phyloP scores from a whole-genome alignment of 2,113 vertebrate genomes.

The Martes martes region DNA sequence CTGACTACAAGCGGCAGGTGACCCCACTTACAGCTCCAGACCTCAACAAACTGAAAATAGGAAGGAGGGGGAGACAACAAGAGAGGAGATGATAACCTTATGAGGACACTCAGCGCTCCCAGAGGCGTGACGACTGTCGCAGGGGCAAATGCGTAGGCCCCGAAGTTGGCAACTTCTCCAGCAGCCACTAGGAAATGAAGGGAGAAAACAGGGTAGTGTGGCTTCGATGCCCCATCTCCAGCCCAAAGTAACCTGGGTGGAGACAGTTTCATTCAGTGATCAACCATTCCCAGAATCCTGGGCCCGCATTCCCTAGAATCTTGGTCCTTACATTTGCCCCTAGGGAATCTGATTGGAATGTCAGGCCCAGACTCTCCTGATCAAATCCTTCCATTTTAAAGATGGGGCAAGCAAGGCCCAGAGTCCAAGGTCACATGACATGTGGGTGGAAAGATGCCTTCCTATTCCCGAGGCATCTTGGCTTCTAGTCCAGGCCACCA shows the following conservation, averaged over 20 bases:
- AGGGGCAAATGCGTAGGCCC: constrained; percentile 94
- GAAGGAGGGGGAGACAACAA: neutral
- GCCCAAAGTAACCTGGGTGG: neutral
- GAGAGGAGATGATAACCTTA: constrained; percentile 87
- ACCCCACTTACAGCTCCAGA: neutral
- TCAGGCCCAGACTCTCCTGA: neutral
- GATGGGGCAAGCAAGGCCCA: neutral
- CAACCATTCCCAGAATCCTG: neutral
- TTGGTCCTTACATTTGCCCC: neutral
- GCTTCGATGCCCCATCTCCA: neutral
- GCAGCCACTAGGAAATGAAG: constrained; percentile 89
- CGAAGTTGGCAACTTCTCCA: constrained; percentile 95
- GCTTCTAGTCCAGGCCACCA: neutral
- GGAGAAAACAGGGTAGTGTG: neutral
- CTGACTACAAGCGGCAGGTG: neutral
- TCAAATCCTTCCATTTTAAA: neutral
- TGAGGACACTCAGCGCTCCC: constrained; percentile 94
- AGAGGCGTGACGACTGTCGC: constrained; percentile 96
- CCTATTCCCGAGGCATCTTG: neutral
- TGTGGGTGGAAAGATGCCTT: neutral
- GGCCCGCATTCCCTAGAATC: neutral
- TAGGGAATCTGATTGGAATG: neutral
- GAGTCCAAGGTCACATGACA: neutral
- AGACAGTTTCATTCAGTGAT: neutral
- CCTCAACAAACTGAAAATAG: neutral